phyloP scores from a whole-genome alignment of 2,113 vertebrate species.

The Chloroceryle aenea region DNA sequence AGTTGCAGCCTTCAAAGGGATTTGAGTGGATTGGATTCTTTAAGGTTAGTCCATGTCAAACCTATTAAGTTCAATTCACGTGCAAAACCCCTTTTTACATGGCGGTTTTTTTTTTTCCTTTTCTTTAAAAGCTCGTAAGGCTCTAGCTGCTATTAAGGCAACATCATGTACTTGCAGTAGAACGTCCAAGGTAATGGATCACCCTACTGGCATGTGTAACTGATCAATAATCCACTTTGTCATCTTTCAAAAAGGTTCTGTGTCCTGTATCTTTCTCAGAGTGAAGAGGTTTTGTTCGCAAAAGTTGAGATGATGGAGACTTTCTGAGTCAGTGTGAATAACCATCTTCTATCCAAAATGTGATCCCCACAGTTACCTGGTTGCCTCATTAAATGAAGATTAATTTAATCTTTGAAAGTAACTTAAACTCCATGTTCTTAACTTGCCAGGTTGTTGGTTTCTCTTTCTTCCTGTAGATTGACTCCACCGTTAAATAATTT shows the following conservation, averaged over 20 bases:
- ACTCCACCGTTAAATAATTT: not conserved
- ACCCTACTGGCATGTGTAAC: conserved; percentile 35
- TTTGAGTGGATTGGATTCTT: conserved; percentile 86
- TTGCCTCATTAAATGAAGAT: not conserved
- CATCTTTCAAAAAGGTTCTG: conserved; percentile 21
- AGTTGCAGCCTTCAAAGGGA: conserved; percentile 77
- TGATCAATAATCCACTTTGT: conserved; percentile 55
- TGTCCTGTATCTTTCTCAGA: not conserved
- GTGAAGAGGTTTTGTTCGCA: not conserved
- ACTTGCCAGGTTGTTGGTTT: not conserved
- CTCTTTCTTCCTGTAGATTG: not conserved
- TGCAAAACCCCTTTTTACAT: conserved; percentile 78
- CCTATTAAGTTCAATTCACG: conserved; percentile 85
- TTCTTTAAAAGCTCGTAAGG: conserved; percentile 76
- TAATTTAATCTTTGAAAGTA: not conserved
- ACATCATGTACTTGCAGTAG: conserved; percentile 52
- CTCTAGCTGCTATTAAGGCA: conserved; percentile 71
- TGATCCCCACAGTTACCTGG: fast-evolving
- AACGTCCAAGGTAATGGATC: conserved; percentile 41
- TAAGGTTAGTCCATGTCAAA: conserved; percentile 86
- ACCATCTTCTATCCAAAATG: not conserved
- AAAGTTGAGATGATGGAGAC: not conserved
- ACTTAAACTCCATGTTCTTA: not conserved
- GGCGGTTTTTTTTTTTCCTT: conserved; percentile 38
- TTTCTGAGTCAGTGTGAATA: not conserved